phyloP scores from a whole-genome alignment of 2,888 invertebrate species.

The Nymphalis c-album region DNA sequence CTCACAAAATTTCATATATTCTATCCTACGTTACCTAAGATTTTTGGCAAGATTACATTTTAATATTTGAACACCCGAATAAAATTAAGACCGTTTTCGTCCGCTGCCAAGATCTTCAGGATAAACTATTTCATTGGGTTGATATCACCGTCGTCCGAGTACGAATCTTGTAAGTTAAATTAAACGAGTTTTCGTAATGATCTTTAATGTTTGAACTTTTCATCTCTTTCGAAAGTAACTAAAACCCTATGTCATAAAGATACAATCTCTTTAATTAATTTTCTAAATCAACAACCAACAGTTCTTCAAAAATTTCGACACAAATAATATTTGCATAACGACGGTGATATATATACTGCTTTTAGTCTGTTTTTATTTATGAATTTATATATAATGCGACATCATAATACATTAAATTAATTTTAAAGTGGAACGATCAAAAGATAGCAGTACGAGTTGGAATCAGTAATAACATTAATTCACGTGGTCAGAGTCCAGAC shows the following conservation, averaged over 20 bases:
- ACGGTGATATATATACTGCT: too few species aligned
- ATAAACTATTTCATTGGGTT: constrained; percentile 24
- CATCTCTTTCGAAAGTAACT: too few species aligned
- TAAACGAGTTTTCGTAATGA: constrained; percentile 4
- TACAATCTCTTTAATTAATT: too few species aligned
- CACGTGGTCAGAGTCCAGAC: constrained; percentile 13
- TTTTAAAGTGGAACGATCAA: not conserved
- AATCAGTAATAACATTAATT: not conserved
- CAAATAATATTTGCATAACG: too few species aligned
- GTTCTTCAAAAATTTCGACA: too few species aligned
- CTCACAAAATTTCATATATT: not conserved
- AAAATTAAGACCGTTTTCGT: constrained; percentile 32
- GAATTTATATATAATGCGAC: too few species aligned
- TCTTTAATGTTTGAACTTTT: too few species aligned
- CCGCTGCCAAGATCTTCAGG: constrained; percentile 29
- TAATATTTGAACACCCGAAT: constrained; percentile 34
- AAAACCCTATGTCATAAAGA: too few species aligned
- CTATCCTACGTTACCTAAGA: constrained; percentile 10
- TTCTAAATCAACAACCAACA: too few species aligned
- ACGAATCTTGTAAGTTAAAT: constrained; percentile 15
- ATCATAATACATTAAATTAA: too few species aligned
- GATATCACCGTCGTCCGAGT: constrained; percentile 25
- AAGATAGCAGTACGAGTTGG: not conserved
- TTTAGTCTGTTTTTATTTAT: too few species aligned
- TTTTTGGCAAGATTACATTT: constrained; percentile 36